Evolutionary conservation across 2,888 invertebrate species (phyloP).

Genomic region (Globia sparganii): DNA sequence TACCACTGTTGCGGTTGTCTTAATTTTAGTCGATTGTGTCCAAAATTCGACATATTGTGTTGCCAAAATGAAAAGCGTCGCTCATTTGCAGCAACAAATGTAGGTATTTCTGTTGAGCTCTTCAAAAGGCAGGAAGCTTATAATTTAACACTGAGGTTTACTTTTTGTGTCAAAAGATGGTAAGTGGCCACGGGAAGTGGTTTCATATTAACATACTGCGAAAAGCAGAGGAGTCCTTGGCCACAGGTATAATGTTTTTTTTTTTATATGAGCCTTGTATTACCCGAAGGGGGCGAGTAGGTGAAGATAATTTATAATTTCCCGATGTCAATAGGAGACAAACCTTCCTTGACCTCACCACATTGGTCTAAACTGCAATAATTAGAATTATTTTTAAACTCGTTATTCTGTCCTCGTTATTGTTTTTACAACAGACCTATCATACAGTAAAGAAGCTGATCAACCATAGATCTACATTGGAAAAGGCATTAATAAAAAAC

Average conservation of each 20-base stretch:
- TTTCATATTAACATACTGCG: conserved; percentile 41
- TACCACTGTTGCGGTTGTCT: conserved; percentile 1
- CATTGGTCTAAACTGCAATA: not conserved
- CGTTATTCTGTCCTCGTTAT: not conserved
- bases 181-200: conserved; percentile 53
- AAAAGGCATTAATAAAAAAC: not conserved
- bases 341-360: not conserved
- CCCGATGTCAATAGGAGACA: not conserved
- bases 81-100: conserved; percentile 16
- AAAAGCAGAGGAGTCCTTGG: conserved; percentile 5
- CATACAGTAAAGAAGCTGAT: not conserved
- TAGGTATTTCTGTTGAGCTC: conserved; percentile 23
- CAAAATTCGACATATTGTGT: conserved; percentile 25
- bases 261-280: not conserved
- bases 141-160: conserved; percentile 42
- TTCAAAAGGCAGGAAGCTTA: conserved; percentile 55
- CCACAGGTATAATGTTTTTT: not conserved
- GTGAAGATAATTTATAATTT: not conserved
- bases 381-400: not conserved
- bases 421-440: not conserved
- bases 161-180: conserved; percentile 50
- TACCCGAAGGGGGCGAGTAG: not conserved
- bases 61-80: conserved; percentile 20
- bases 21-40: conserved; percentile 25
- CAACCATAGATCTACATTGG: not conserved